A percentile compares a stretch with the other conserved stretches of the same genome.
Conservation (phyloP, 2,888 invertebrate species). For the Drosophila cyrtoloma region DNA sequence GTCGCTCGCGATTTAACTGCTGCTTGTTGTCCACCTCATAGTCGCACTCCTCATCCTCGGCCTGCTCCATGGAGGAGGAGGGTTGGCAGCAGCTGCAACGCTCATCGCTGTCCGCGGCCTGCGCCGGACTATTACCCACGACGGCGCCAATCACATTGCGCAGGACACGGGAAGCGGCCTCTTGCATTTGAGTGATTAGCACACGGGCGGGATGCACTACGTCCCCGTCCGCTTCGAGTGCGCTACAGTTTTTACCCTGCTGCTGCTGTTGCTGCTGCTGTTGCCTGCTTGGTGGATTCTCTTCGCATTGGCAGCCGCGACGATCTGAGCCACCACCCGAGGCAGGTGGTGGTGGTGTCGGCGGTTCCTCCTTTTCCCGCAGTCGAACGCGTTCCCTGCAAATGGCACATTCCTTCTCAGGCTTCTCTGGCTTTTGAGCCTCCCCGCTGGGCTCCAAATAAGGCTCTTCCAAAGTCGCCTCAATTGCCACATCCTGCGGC, state of each 20-base stretch:
- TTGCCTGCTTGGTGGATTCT: slow-evolving; percentile 13
- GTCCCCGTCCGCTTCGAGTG: slow-evolving; percentile 29
- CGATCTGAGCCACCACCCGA: slow-evolving; percentile 4
- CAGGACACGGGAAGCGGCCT: slow-evolving; percentile 56
- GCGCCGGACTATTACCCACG: slow-evolving; percentile 22
- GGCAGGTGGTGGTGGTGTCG: slow-evolving; percentile 22
- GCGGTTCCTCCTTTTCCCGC: slow-evolving; percentile 17
- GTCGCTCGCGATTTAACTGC: slow-evolving; percentile 41
- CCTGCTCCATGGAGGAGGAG: slow-evolving; percentile 8
- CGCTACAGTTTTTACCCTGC: not conserved
- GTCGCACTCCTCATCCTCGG: slow-evolving; percentile 37
- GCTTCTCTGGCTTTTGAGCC: not conserved
- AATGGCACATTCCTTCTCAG: slow-evolving; percentile 49
- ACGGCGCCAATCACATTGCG: slow-evolving; percentile 50
- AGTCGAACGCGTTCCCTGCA: slow-evolving; percentile 55
- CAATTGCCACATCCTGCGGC: not conserved
- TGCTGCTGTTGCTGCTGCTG: not conserved
- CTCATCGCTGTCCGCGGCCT: slow-evolving; percentile 8
- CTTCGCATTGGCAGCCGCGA: slow-evolving; percentile 61
- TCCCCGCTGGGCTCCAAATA: not conserved
- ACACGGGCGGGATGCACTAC: slow-evolving; percentile 48
- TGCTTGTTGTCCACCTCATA: slow-evolving; percentile 36
- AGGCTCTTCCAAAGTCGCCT: not conserved
- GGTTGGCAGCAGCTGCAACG: slow-evolving; percentile 8
- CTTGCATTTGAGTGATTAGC: slow-evolving; percentile 51